These are phyloP conservation scores for Vicugna pacos DNA, from an alignment of 2,113 vertebrate genomes.

Conservation along the genomic window DNA sequence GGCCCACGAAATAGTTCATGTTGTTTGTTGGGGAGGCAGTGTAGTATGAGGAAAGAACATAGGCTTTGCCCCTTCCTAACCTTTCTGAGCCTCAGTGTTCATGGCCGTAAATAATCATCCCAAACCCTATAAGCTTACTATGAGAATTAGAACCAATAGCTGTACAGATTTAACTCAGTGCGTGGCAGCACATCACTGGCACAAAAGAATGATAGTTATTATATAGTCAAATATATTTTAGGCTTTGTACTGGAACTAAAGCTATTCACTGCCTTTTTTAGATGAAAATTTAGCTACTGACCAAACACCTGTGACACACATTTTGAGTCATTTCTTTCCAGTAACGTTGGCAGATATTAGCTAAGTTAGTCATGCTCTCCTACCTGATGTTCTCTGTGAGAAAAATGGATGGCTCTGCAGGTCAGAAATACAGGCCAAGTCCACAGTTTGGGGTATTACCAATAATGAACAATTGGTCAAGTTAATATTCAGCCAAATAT, in stretches of 20 bases:
- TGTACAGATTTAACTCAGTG: background rate
- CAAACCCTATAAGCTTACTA: background rate
- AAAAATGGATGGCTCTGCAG: background rate
- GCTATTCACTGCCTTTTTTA: slow-evolving; percentile 6
- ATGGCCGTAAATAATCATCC: background rate
- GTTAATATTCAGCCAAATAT: slow-evolving; percentile 35
- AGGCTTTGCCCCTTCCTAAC: background rate
- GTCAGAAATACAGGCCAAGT: background rate
- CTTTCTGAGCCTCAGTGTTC: slow-evolving; percentile 7
- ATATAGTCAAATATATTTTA: background rate
- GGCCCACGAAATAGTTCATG: background rate
- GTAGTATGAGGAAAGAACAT: background rate
- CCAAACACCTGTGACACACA: background rate
- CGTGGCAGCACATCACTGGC: background rate
- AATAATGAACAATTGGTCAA: background rate
- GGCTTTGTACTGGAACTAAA: slow-evolving; percentile 6
- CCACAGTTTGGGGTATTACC: background rate
- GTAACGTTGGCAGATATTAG: background rate
- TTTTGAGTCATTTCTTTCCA: background rate
- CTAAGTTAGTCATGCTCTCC: background rate
- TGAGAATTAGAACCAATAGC: background rate
- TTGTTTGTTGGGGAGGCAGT: background rate
- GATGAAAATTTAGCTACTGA: slow-evolving; percentile 7
- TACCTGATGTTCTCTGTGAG: background rate
- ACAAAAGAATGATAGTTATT: background rate